These are phyloP conservation scores for Melanotaenia nigrans DNA, from an alignment of 2,797 vertebrate genomes.

Conservation along the genomic window DNA sequence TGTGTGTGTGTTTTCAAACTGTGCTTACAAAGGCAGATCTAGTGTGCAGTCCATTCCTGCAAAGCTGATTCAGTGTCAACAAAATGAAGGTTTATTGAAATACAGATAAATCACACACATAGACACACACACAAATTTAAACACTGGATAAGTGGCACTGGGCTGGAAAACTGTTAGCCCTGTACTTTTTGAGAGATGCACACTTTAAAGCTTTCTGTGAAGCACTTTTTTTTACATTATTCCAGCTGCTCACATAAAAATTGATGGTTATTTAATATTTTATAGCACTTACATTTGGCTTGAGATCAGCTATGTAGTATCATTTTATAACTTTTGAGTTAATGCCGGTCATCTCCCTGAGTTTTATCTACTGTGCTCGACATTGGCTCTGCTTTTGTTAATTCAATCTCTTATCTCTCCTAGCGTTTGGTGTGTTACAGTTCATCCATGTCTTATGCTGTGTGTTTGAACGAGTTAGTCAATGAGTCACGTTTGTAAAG, in stretches of 20 bases:
- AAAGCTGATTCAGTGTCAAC: slow-evolving; percentile 54
- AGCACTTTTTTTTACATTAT: slow-evolving; percentile 21
- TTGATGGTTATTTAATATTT: slow-evolving; percentile 11
- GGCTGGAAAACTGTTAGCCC: slow-evolving; percentile 35
- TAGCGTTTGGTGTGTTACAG: slow-evolving; percentile 4
- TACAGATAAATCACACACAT: slow-evolving; percentile 48
- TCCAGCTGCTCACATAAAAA: slow-evolving; percentile 39
- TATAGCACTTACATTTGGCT: slow-evolving; percentile 22
- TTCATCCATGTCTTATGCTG: slow-evolving; percentile 2
- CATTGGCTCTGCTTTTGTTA: not conserved
- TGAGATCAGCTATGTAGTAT: slow-evolving; percentile 12
- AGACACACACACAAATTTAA: slow-evolving; percentile 39
- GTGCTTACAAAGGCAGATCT: slow-evolving; percentile 28
- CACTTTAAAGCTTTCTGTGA: slow-evolving; percentile 26
- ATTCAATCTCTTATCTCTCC: slow-evolving; percentile 2
- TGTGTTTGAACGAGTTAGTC: slow-evolving; percentile 26
- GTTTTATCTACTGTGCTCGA: not conserved
- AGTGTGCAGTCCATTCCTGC: slow-evolving; percentile 18
- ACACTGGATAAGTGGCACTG: slow-evolving; percentile 37
- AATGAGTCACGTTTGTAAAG: slow-evolving; percentile 36
- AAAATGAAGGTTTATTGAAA: slow-evolving; percentile 61
- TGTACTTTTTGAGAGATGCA: slow-evolving; percentile 29
- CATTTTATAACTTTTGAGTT: slow-evolving; percentile 26
- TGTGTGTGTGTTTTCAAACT: slow-evolving; percentile 17
- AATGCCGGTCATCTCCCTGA: slow-evolving; percentile 6